Conservation (phyloP, 2,797 vertebrate species). For the Rousettus madagascariensis region DNA sequence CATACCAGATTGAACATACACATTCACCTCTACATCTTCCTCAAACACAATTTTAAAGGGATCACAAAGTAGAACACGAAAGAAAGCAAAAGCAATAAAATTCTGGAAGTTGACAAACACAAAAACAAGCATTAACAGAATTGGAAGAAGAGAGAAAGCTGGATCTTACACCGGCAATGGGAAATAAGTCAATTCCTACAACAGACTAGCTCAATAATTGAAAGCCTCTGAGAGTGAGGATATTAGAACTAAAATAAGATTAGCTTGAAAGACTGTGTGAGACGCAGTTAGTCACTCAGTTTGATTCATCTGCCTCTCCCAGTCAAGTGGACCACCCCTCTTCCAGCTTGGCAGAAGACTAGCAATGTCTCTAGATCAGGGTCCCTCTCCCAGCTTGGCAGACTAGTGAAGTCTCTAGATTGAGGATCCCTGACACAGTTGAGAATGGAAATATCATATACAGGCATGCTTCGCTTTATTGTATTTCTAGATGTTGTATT, state of each 20-base stretch:
- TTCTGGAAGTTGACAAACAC: background rate
- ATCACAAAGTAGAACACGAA: background rate
- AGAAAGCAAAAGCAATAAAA: background rate
- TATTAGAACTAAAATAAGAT: background rate
- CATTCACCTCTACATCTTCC: background rate
- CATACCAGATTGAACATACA: background rate
- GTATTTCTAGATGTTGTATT: background rate
- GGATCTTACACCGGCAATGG: background rate
- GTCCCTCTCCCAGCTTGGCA: background rate
- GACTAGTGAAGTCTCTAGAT: background rate
- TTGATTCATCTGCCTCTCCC: background rate
- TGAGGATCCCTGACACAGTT: background rate
- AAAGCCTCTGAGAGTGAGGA: background rate
- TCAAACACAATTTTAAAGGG: background rate
- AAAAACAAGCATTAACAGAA: background rate
- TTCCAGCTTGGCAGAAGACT: too few relatives aligned
- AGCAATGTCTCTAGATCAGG: too few relatives aligned
- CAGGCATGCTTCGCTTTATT: background rate
- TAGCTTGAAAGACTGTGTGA: background rate
- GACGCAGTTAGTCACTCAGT: background rate
- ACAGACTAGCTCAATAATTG: background rate
- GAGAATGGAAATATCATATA: background rate
- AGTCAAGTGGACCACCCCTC: background rate
- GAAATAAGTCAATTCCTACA: background rate
- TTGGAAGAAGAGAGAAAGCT: background rate